These are phyloP conservation scores for Phymatocera aterrima DNA, from an alignment of 2,888 invertebrate genomes.

Conservation along the genomic window DNA sequence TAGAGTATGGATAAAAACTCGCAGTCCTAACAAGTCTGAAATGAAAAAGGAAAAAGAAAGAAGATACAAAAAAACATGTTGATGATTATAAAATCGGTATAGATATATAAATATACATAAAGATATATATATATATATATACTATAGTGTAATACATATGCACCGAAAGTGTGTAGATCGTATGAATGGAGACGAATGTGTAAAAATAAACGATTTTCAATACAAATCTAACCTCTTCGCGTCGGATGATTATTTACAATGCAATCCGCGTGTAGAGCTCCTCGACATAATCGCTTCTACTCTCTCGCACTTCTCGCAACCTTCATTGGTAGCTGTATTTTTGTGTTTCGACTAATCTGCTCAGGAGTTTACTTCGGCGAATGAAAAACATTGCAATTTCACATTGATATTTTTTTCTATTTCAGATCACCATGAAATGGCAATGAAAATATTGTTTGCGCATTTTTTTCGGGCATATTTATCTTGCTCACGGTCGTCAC, in stretches of 20 bases:
- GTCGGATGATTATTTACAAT: background rate
- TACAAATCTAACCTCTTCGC: slow-evolving; percentile 2
- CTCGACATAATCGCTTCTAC: background rate
- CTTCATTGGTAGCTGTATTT: too few relatives aligned
- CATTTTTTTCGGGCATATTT: too few relatives aligned
- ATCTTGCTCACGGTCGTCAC: too few relatives aligned
- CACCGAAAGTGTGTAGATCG: slow-evolving; percentile 32
- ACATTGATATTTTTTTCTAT: too few relatives aligned
- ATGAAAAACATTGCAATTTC: too few relatives aligned
- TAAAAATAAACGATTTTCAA: slow-evolving; percentile 43
- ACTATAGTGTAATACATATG: background rate
- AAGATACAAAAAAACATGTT: background rate
- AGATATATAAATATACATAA: background rate
- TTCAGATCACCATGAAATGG: too few relatives aligned
- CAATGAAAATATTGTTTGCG: too few relatives aligned
- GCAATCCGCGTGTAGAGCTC: background rate
- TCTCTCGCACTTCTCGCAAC: too few relatives aligned
- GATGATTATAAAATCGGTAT: background rate
- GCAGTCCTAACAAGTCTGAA: slow-evolving; percentile 26
- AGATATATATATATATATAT: background rate
- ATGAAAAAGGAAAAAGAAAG: too few relatives aligned
- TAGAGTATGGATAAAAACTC: background rate
- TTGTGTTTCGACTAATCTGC: too few relatives aligned
- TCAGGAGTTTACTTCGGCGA: too few relatives aligned
- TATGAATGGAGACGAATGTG: slow-evolving; percentile 27